Evolutionary conservation across 2,888 invertebrate genomes (phyloP), one percentile per base, ranked within the genome.

Genomic region (Brachycybe producta): DNA sequence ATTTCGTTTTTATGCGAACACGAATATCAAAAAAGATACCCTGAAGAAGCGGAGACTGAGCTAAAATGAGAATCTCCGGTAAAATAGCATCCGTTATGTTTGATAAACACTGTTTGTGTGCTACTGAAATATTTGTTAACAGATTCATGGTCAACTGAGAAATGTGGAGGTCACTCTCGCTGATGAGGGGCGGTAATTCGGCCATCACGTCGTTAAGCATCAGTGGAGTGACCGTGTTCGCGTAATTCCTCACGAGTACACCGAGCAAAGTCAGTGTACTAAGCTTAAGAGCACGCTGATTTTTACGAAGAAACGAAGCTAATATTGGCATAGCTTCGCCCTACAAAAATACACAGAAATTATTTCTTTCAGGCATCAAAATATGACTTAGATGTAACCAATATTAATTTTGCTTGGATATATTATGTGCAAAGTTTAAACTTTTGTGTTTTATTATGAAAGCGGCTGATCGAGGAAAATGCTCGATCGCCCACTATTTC

Each of bases 131-230:
- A 47, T 85, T 81, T 55, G 86, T 86, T 49, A 92, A 74, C 46
- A 91, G 72, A 49, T 80, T 78, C 53, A 92, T 73, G 23, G 88
- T 86, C 61, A 86, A 77, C 54, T 95, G 95, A 42, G 95, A 91
- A 59, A 98, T 91, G 69, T 97, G 94, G 55, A 99, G 74, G 72
- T 98, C 98, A 38, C 84, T 78, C 69, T 98, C 98, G 61, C 81
- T 85, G 56, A 98, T 76, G 46, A 98, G 72, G 11, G 88, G 81
- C 8, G 92, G 90, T 61, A 95, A 75, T 69, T 97, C 95, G 50
- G 79, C 75, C 61, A 92, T 79, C 42, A 91, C 83, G 70, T 80
- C 80, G 59, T 76, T 75, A 46, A 92, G 70, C 56, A 91, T 73
- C 59, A 81, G 79, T 21, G 82, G 76, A 50, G 75, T 77, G 55